Conservation (phyloP, 35 echinoderm and acorn worm species). For the Ophiothrix spiculata region DNA sequence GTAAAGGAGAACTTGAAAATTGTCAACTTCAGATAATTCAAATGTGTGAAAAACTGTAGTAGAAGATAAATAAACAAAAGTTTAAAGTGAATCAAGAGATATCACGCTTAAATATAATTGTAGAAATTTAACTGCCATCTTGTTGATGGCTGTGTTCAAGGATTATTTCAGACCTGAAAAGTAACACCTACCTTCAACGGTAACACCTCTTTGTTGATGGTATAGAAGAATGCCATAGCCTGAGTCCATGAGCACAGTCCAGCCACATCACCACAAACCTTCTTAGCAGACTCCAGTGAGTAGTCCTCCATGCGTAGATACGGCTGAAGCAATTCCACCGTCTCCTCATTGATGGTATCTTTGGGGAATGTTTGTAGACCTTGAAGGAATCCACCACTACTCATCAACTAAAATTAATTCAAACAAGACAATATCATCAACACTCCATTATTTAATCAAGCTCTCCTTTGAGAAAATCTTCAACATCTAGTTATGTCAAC, state of each 20-base stretch:
- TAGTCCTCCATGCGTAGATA: constrained; percentile 94
- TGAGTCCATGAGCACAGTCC: constrained; percentile 94
- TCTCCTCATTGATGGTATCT: constrained; percentile 95
- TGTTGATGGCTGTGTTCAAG: too few species aligned
- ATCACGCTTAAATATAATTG: too few species aligned
- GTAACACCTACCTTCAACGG: constrained; percentile 89
- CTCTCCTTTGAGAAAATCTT: background rate
- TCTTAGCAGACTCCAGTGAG: constrained; percentile 85
- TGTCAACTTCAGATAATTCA: too few species aligned
- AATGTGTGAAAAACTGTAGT: too few species aligned
- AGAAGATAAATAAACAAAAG: too few species aligned
- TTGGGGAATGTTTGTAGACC: constrained; percentile 77
- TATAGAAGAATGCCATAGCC: constrained; percentile 92
- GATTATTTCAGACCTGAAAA: too few species aligned
- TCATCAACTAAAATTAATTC: constrained; percentile 70
- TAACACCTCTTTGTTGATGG: constrained; percentile 96
- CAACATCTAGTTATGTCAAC: background rate
- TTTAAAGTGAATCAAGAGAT: too few species aligned
- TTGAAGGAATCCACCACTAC: constrained; percentile 71
- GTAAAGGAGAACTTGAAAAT: too few species aligned
- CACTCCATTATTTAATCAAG: background rate
- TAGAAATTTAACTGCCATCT: too few species aligned
- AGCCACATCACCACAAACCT: constrained; percentile 98
- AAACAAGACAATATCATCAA: background rate
- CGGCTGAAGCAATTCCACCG: constrained; percentile 76